Conservation (phyloP, 2,113 vertebrate genomes). For the Semnopithecus entellus region DNA sequence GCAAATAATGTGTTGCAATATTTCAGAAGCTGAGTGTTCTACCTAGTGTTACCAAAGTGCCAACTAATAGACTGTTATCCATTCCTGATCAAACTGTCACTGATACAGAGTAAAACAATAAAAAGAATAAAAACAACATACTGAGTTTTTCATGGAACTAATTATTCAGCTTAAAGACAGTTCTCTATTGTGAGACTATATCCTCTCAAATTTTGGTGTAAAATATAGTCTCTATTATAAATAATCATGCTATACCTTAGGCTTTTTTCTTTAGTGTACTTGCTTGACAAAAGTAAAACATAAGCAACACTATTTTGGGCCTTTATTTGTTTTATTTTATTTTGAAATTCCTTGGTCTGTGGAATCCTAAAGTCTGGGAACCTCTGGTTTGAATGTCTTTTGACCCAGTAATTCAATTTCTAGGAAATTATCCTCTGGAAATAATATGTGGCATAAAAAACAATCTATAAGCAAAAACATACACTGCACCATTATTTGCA, state of each 20-base stretch:
- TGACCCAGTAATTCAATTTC: neutral
- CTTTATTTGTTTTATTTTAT: neutral
- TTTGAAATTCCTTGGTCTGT: neutral
- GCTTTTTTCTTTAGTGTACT: neutral
- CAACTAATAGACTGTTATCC: neutral
- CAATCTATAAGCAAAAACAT: neutral
- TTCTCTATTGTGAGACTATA: neutral
- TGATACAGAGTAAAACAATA: neutral
- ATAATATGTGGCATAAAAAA: neutral
- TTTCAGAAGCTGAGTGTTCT: neutral
- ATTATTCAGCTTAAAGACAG: neutral
- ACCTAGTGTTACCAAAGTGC: no score
- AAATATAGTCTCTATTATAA: neutral
- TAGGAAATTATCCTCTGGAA: slow-evolving; percentile 30
- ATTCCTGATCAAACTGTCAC: neutral
- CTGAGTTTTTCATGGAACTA: neutral
- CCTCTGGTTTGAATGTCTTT: neutral
- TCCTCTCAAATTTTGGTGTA: neutral
- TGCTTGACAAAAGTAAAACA: neutral
- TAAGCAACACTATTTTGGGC: neutral
- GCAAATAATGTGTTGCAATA: fast-evolving
- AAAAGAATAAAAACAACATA: neutral
- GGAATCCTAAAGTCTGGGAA: slow-evolving; percentile 5
- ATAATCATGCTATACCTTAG: neutral
- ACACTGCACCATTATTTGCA: neutral